These are phyloP conservation scores for Xyrauchen texanus DNA, from an alignment of 2,113 vertebrate genomes.

Conservation along the genomic window DNA sequence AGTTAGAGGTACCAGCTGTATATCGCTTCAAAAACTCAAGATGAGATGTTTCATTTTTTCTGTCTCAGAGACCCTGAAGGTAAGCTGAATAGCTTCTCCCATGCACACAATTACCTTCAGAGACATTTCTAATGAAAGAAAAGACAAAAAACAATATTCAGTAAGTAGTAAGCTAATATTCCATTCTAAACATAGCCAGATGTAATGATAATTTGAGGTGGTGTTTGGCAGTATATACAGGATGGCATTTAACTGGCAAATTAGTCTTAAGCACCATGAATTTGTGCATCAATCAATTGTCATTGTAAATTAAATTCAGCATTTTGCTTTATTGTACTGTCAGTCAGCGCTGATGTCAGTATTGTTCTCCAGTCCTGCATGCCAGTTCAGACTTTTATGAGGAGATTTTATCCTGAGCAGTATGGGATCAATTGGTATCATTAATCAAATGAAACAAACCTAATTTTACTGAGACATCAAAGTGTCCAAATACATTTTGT, in stretches of 20 bases:
- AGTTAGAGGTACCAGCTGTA: neutral
- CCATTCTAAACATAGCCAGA: neutral
- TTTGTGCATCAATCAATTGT: conserved; percentile 34
- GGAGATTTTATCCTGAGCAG: conserved; percentile 23
- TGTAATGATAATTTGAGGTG: conserved; percentile 2
- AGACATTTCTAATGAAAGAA: conserved; percentile 11
- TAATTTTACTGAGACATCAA: no score
- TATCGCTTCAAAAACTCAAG: neutral
- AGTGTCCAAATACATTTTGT: no score
- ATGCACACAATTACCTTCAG: conserved; percentile 27
- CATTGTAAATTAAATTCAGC: conserved; percentile 31
- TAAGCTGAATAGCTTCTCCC: neutral
- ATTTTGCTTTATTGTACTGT: conserved; percentile 21
- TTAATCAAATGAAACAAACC: no score
- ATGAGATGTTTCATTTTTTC: conserved; percentile 12
- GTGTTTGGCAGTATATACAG: conserved; percentile 14
- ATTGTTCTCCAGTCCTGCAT: conserved; percentile 4
- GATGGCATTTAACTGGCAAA: conserved; percentile 36
- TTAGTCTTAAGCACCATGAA: conserved; percentile 25
- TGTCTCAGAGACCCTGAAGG: conserved; percentile 6
- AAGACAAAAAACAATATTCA: neutral
- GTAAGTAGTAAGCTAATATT: neutral
- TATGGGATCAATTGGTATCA: neutral
- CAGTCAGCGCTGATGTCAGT: conserved; percentile 15
- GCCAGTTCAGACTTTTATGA: neutral